Base-by-base conservation (phyloP, 2,113 vertebrate species). In the Indicator maculatus region DNA sequence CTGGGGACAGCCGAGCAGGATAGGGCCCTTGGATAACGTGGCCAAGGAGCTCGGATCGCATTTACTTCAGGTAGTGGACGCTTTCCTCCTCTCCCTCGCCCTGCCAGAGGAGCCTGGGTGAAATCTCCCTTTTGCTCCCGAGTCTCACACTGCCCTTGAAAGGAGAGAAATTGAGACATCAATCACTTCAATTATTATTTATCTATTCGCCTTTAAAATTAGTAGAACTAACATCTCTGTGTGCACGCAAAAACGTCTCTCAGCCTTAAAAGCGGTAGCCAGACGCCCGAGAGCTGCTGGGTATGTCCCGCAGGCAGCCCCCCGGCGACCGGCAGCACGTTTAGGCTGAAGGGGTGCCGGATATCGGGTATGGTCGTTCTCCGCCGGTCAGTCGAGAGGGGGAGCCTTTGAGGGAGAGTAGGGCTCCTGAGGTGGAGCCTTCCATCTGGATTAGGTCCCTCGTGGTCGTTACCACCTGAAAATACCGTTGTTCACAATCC, bases 11-110 rank as follows among this genome's bases (percentile, higher is more conserved):
- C 96, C 98, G 2, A 91, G 97, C 53, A 97, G 97, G 47, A 72
- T 97, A 36, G 98, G 98, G 87, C 98, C 98, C 80, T 96, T 99
- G 97, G 99, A 99, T 96, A 98, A 97, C 76, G 97, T 99, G 94
- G 99, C 99, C 38, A 99, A 98, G 96, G 99, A 99, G 92, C 98
- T 99, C 53, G 99, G 99, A 74, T 99, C 99, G 6, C 99, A 99
- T 93, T 93, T 99, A 88, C 97, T 99, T 78, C 99, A 99, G 97
- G 99, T 99, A 97, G 93, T 5, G 65, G 39, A 23, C 24, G 5
- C 52, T 41, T 91, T 33, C 56, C 41, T 61, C 41, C 45, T 28
- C 19, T 13, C 7, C 33, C 27, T 65, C n/a, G 21, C 66, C 58
- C 14, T 2, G 50, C 17, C 1, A 38, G 38, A 24, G 56, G 7